A percentile compares a stretch with the other conserved stretches of the same genome.
phyloP scores from a whole-genome alignment of 2,888 invertebrate genomes.

The Apomyelois bistriatella region DNA sequence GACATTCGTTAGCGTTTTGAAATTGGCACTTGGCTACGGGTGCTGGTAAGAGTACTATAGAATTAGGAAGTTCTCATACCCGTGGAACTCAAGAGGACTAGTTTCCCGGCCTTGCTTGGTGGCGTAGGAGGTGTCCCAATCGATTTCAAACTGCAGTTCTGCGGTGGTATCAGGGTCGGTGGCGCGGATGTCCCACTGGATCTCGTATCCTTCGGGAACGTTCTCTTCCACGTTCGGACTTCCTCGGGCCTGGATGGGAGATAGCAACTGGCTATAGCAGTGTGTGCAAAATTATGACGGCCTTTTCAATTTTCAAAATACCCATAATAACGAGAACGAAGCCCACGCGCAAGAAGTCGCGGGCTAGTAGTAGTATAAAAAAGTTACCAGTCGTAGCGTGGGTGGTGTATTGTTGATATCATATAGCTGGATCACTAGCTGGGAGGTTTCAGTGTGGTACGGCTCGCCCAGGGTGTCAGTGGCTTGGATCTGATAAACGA shows the following conservation, averaged over 20 bases:
- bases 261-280: no score
- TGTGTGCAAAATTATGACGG: no score
- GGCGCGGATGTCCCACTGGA: slow-evolving; percentile 70
- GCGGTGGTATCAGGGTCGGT: slow-evolving; percentile 82
- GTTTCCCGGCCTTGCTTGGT: slow-evolving; percentile 77
- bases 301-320: no score
- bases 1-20: no score
- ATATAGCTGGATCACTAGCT: slow-evolving; percentile 79
- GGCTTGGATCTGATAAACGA: slow-evolving; percentile 51
- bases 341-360: no score
- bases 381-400: slow-evolving; percentile 77
- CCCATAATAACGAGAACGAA: no score
- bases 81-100: slow-evolving; percentile 40
- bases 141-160: slow-evolving; percentile 75
- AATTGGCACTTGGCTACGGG: no score
- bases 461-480: slow-evolving; percentile 67
- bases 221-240: slow-evolving; percentile 79
- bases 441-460: slow-evolving; percentile 69
- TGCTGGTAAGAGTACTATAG: no score
- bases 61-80: slow-evolving; percentile 33
- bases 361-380: not conserved
- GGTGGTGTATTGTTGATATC: slow-evolving; percentile 89
- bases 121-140: slow-evolving; percentile 80
- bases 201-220: slow-evolving; percentile 48
- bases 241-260: slow-evolving; percentile 54